These are phyloP conservation scores for Meiosimyza decipiens DNA, from an alignment of 2,888 invertebrate species.

Conservation along the genomic window DNA sequence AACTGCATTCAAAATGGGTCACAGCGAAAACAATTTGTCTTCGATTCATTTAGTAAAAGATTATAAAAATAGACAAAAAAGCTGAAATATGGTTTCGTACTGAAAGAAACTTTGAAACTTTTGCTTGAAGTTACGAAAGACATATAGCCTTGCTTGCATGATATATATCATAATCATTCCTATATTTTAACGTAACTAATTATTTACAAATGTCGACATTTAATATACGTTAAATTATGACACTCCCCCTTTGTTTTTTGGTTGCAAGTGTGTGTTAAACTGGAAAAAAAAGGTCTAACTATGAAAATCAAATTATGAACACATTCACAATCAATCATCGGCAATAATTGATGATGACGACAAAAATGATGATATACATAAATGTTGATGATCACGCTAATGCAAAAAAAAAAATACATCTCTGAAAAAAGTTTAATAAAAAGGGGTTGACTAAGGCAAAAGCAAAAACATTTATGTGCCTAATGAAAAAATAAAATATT, in stretches of 20 bases:
- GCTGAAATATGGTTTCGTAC: too few relatives aligned
- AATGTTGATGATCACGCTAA: slow-evolving; percentile 8
- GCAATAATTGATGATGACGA: slow-evolving; percentile 53
- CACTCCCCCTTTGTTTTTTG: background rate
- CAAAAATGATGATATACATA: slow-evolving; percentile 38
- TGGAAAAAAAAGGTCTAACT: too few relatives aligned
- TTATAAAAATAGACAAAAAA: too few relatives aligned
- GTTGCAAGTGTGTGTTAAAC: background rate
- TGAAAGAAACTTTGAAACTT: too few relatives aligned
- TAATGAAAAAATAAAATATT: too few relatives aligned
- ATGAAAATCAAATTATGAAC: slow-evolving; percentile 50
- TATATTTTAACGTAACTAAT: slow-evolving; percentile 30
- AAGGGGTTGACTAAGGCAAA: slow-evolving; percentile 16
- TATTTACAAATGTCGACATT: slow-evolving; percentile 42
- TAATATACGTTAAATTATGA: slow-evolving; percentile 9
- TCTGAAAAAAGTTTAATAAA: slow-evolving; percentile 2
- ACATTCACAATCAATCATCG: slow-evolving; percentile 61
- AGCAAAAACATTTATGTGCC: background rate
- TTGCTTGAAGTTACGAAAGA: too few relatives aligned
- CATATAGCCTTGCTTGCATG: too few relatives aligned
- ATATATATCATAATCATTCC: too few relatives aligned
- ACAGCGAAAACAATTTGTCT: too few relatives aligned
- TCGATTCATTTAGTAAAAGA: too few relatives aligned
- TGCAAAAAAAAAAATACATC: slow-evolving; percentile 19
- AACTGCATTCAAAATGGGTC: too few relatives aligned